These are phyloP conservation scores for Pseudanteris insignis DNA, from an alignment of 2,888 invertebrate genomes.

Conservation along the genomic window DNA sequence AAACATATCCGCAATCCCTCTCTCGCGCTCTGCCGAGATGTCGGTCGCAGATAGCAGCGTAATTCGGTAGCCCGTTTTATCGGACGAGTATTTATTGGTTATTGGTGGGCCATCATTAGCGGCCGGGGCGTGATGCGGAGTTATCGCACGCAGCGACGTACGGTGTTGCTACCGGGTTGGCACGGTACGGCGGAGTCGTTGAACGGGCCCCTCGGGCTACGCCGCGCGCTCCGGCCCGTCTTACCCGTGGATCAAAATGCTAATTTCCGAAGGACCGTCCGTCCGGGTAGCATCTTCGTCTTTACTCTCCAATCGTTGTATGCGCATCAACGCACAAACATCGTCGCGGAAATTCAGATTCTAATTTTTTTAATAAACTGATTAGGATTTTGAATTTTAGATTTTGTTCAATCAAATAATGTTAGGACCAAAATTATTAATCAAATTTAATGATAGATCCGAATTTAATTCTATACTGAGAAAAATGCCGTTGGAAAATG, in stretches of 20 bases:
- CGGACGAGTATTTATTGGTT: constrained; percentile 63
- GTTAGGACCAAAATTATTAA: no score
- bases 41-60: constrained; percentile 58
- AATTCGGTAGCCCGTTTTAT: constrained; percentile 61
- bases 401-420: no score
- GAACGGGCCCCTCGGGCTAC: constrained; percentile 50
- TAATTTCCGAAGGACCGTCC: constrained; percentile 50
- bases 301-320: no score
- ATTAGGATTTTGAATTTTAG: no score
- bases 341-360: no score
- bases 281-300: constrained; percentile 12
- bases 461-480: no score
- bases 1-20: no score
- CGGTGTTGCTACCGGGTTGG: constrained; percentile 54
- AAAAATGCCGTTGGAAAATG: no score
- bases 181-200: constrained; percentile 51
- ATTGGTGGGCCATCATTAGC: constrained; percentile 66
- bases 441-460: no score
- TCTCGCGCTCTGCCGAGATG: constrained; percentile 48
- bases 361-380: no score
- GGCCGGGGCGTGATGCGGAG: constrained; percentile 58
- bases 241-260: constrained; percentile 55
- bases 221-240: constrained; percentile 33
- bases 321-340: no score
- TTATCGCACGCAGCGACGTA: constrained; percentile 53